phyloP scores from a whole-genome alignment of 2,888 invertebrate species.

The Phlogophora meticulosa region DNA sequence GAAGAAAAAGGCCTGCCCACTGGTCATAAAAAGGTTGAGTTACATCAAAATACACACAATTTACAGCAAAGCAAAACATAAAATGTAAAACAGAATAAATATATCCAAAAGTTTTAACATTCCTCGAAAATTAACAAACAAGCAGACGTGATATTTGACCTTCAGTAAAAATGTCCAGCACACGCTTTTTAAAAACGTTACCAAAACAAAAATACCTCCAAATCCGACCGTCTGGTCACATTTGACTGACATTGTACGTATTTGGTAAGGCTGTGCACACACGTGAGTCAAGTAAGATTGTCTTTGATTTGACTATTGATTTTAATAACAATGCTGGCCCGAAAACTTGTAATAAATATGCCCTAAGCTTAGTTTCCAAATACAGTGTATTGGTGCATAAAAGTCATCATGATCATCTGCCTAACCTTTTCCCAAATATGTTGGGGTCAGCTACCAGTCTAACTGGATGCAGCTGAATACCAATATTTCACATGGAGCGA shows the following conservation, averaged over 20 bases:
- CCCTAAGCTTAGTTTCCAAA: too few species aligned
- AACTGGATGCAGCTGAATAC: too few species aligned
- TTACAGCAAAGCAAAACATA: conserved; percentile 8
- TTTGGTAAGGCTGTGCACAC: not conserved
- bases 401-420: too few species aligned
- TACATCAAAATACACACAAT: too few species aligned
- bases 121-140: conserved; percentile 9
- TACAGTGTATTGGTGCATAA: too few species aligned
- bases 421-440: too few species aligned
- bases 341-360: too few species aligned
- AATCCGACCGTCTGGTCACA: conserved; percentile 12
- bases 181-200: conserved; percentile 26
- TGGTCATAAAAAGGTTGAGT: too few species aligned
- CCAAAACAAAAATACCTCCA: conserved; percentile 8
- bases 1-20: too few species aligned
- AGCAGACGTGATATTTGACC: conserved; percentile 4
- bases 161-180: conserved; percentile 8
- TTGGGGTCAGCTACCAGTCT: too few species aligned
- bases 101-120: conserved; percentile 6
- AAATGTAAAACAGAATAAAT: conserved; percentile 28
- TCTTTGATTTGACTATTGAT: not conserved
- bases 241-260: conserved; percentile 17
- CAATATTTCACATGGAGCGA: too few species aligned
- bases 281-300: not conserved
- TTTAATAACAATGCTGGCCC: too few species aligned